Percentiles rank a stretch among this genome's conserved stretches.
phyloP scores from a whole-genome alignment of 2,113 vertebrate species.

The Nestor notabilis region DNA sequence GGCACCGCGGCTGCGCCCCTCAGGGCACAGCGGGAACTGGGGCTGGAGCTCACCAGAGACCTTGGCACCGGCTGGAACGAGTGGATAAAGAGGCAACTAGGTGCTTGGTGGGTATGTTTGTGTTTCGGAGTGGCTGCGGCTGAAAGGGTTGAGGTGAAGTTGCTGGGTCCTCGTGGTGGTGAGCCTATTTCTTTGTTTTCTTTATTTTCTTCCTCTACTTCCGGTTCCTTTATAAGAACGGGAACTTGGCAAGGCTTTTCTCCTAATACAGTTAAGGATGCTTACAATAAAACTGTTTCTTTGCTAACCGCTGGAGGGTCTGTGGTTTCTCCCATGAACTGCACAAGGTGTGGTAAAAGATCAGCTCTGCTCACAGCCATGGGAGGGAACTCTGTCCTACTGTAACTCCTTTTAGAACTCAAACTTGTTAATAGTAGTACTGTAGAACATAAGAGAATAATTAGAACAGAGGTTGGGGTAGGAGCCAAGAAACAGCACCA shows the following conservation, averaged over 20 bases:
- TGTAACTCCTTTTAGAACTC: neutral
- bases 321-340: neutral
- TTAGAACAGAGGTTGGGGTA: neutral
- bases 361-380: neutral
- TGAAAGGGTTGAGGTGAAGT: neutral
- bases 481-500: neutral
- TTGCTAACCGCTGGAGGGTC: neutral
- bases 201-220: neutral
- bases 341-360: neutral
- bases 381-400: neutral
- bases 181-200: neutral
- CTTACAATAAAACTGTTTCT: neutral
- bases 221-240: neutral
- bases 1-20: neutral
- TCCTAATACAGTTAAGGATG: neutral
- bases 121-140: too few species aligned
- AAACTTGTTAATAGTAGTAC: neutral
- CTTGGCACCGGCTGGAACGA: neutral
- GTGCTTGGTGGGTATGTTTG: too few species aligned
- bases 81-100: too few species aligned
- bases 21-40: neutral
- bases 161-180: neutral
- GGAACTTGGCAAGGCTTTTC: neutral
- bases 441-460: neutral
- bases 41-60: neutral